These are phyloP conservation scores for Lagothrix lagotricha DNA, from an alignment of 2,797 vertebrate species.

Conservation along the genomic window DNA sequence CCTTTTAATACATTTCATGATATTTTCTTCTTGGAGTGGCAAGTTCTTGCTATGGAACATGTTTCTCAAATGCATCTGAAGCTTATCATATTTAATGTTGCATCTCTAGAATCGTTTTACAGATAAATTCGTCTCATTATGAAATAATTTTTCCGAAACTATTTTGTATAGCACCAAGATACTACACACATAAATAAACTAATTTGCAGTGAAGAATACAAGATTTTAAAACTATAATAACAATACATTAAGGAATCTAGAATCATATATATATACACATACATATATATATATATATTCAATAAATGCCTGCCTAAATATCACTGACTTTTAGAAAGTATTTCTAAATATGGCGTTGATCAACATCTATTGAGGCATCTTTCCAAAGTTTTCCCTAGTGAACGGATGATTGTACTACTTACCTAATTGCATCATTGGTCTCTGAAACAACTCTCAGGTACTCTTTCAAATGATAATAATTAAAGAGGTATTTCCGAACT, in stretches of 20 bases:
- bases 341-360: background rate
- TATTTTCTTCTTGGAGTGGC: background rate
- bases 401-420: constrained; percentile 63
- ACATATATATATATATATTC: background rate
- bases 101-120: background rate
- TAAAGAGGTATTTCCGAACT: constrained; percentile 91
- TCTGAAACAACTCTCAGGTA: constrained; percentile 89
- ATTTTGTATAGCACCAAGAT: background rate
- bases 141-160: background rate
- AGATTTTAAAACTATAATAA: background rate
- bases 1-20: background rate
- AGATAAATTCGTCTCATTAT: background rate
- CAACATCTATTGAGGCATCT: background rate
- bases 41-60: background rate
- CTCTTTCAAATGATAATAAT: constrained; percentile 92
- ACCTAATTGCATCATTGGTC: constrained; percentile 93
- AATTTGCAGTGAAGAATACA: background rate
- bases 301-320: background rate
- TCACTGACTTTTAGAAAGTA: background rate
- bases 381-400: constrained; percentile 23
- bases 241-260: background rate
- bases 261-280: background rate
- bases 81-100: background rate
- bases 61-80: background rate
- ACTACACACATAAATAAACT: background rate